A percentile compares a stretch with the other conserved stretches of the same genome.
phyloP scores from a whole-genome alignment of 2,797 vertebrate species.

The Dermochelys coriacea region DNA sequence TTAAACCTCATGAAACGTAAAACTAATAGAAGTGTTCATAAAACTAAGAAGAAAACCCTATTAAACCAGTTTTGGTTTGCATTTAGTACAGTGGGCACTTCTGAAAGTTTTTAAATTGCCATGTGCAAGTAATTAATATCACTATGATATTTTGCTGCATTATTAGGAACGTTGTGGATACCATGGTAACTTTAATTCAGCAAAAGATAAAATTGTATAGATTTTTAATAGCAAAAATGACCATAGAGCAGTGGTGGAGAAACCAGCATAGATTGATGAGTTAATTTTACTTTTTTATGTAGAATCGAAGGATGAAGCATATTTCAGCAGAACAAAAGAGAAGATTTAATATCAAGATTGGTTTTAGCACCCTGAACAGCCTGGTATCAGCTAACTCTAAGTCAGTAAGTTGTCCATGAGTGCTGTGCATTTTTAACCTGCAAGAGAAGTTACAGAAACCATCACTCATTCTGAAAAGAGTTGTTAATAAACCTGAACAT shows the following conservation, averaged over 20 bases:
- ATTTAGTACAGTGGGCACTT: background rate
- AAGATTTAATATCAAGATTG: slow-evolving; percentile 93
- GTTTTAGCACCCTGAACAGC: slow-evolving; percentile 90
- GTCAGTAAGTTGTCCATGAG: slow-evolving; percentile 64
- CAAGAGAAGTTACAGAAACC: background rate
- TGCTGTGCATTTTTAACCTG: background rate
- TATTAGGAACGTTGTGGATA: background rate
- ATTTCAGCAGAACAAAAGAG: slow-evolving; percentile 96
- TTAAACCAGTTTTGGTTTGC: background rate
- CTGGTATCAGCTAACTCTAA: slow-evolving; percentile 91
- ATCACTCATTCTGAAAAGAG: background rate
- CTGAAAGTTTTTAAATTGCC: background rate
- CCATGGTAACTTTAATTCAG: background rate
- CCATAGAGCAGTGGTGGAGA: background rate
- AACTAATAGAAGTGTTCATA: background rate
- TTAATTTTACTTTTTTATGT: slow-evolving; percentile 28
- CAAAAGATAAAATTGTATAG: background rate
- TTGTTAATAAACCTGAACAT: background rate
- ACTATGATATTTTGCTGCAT: background rate
- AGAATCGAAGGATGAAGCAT: slow-evolving; percentile 91
- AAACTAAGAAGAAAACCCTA: background rate
- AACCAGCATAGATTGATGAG: background rate
- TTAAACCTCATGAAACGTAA: background rate
- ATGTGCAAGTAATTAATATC: background rate
- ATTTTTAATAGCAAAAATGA: background rate